Evolutionary conservation across 2,888 invertebrate genomes (phyloP).

Genomic region (Xiphydria camelus): DNA sequence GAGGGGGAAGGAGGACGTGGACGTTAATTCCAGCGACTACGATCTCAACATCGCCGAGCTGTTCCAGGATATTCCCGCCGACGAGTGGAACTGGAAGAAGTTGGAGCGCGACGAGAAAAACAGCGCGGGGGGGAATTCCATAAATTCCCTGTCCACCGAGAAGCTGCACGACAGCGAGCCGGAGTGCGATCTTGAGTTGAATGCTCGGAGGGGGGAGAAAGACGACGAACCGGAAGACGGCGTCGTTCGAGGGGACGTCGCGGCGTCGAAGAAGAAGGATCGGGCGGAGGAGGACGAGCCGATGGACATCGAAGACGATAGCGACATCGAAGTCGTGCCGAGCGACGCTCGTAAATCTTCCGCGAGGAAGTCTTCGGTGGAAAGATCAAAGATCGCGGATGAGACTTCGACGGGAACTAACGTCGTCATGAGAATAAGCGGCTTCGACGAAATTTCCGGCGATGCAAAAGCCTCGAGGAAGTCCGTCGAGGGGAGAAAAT

Average conservation of each 20-base stretch:
- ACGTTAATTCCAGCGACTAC: slow-evolving; percentile 20
- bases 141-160: slow-evolving; percentile 18
- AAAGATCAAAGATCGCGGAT: too few species aligned
- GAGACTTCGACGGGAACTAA: too few species aligned
- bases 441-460: too few species aligned
- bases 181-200: slow-evolving; percentile 30
- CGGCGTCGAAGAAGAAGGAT: background rate
- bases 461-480: too few species aligned
- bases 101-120: background rate
- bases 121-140: slow-evolving; percentile 12
- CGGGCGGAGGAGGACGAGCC: background rate
- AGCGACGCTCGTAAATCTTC: slow-evolving; percentile 1
- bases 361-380: too few species aligned
- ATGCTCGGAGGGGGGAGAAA: background rate
- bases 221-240: slow-evolving; percentile 2
- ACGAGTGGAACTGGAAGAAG: slow-evolving; percentile 31
- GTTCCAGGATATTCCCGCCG: slow-evolving; percentile 41
- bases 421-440: too few species aligned
- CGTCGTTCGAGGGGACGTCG: too few species aligned
- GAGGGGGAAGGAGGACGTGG: slow-evolving; percentile 2
- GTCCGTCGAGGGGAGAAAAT: background rate
- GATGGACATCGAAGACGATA: background rate
- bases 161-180: slow-evolving; percentile 25
- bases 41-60: slow-evolving; percentile 22
- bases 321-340: slow-evolving; percentile 6